A percentile compares a stretch with the other conserved stretches of the same genome.
Conservation (phyloP, 2,888 invertebrate genomes). For the Cybosia mesomella region DNA sequence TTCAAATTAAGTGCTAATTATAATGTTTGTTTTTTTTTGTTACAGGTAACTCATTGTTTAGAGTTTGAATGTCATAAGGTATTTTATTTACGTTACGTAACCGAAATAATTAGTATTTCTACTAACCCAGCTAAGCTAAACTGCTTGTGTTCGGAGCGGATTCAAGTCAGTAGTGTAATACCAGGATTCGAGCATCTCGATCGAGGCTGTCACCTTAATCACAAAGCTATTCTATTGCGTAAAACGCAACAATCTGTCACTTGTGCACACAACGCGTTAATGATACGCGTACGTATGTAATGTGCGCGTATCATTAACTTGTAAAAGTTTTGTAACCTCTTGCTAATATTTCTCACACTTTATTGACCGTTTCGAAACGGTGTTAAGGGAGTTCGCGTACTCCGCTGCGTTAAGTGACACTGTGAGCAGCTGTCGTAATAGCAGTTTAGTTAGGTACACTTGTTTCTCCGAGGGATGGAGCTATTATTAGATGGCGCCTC, state of each 20-base stretch:
- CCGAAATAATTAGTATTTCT: too few relatives aligned
- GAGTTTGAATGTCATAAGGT: background rate
- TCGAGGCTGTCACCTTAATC: too few relatives aligned
- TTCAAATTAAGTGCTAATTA: background rate
- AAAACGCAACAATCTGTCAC: slow-evolving; percentile 10
- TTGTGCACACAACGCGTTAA: background rate
- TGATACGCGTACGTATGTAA: too few relatives aligned
- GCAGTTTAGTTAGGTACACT: background rate
- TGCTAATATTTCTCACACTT: slow-evolving; percentile 11
- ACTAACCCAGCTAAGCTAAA: too few relatives aligned
- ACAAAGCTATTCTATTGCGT: slow-evolving; percentile 3
- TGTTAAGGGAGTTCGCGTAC: background rate
- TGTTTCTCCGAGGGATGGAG: background rate
- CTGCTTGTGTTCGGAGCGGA: too few relatives aligned
- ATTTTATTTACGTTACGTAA: background rate
- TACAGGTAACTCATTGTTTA: slow-evolving; percentile 7
- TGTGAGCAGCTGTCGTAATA: background rate
- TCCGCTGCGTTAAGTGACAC: background rate
- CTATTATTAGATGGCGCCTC: slow-evolving; percentile 4
- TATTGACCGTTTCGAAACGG: slow-evolving; percentile 11
- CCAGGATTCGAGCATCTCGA: too few relatives aligned
- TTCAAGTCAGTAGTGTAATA: too few relatives aligned
- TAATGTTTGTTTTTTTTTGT: slow-evolving; percentile 6
- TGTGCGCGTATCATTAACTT: background rate
- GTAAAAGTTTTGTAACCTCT: slow-evolving; percentile 16